These are phyloP conservation scores for Ormia ochracea DNA, from an alignment of 2,888 invertebrate species.

Conservation along the genomic window DNA sequence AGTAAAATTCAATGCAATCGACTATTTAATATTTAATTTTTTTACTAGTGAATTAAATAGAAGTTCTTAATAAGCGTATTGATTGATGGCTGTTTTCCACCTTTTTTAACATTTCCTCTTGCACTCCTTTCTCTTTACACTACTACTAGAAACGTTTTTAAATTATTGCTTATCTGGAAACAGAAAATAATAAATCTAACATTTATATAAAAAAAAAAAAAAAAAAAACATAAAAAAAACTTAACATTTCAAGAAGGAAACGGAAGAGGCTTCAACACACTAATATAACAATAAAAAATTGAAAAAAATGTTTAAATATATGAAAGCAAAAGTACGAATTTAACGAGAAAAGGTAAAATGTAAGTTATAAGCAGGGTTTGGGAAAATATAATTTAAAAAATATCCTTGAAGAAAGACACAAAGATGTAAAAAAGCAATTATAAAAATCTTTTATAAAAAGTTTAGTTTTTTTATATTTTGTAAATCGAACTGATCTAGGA, in stretches of 20 bases:
- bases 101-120: background rate
- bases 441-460: no score
- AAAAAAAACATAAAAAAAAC: background rate
- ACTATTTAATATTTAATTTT: background rate
- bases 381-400: no score
- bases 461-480: no score
- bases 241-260: background rate
- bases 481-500: no score
- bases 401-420: no score
- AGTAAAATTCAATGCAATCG: no score
- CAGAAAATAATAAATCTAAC: background rate
- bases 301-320: no score
- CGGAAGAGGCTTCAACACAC: background rate
- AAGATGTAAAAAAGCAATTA: no score
- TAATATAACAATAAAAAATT: constrained; percentile 3
- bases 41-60: background rate
- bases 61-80: background rate
- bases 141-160: background rate
- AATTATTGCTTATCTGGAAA: background rate
- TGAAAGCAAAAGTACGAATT: background rate
- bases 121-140: no score
- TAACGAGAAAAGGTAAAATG: background rate
- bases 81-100: no score
- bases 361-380: background rate
- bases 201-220: constrained; percentile 7